These are phyloP conservation scores for Phalacrocorax aristotelis DNA, from an alignment of 2,113 vertebrate genomes.

Conservation along the genomic window DNA sequence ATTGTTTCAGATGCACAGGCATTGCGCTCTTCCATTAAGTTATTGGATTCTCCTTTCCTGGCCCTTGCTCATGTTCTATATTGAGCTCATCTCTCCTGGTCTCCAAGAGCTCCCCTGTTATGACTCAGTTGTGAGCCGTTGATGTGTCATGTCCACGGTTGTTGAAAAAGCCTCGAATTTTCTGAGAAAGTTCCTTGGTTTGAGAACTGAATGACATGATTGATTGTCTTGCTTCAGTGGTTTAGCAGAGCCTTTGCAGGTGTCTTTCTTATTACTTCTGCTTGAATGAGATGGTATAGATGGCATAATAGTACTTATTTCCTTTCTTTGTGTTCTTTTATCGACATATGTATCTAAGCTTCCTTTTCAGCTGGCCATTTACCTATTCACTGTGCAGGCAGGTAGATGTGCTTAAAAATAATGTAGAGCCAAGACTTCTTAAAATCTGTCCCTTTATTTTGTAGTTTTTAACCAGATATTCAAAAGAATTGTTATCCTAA, in stretches of 20 bases:
- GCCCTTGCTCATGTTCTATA: background rate
- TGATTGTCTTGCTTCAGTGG: background rate
- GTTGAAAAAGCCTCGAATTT: background rate
- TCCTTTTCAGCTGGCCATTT: background rate
- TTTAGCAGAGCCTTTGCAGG: background rate
- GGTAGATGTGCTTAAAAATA: background rate
- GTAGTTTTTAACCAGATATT: background rate
- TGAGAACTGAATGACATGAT: background rate
- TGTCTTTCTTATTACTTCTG: background rate
- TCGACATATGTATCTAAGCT: background rate
- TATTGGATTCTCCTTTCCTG: background rate
- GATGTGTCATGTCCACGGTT: background rate
- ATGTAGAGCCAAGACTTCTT: background rate
- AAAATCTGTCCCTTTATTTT: background rate
- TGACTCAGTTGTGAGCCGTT: background rate
- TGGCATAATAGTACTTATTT: background rate
- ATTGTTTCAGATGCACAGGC: rapidly evolving
- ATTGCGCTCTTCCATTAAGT: background rate
- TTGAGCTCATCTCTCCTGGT: background rate
- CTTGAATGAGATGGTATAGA: background rate
- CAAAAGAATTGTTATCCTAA: background rate
- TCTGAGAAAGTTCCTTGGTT: background rate
- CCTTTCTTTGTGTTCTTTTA: background rate
- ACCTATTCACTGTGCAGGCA: background rate
- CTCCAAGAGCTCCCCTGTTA: background rate